Conservation (phyloP, 23 tunicate genomes). For the Diplosoma virens region DNA sequence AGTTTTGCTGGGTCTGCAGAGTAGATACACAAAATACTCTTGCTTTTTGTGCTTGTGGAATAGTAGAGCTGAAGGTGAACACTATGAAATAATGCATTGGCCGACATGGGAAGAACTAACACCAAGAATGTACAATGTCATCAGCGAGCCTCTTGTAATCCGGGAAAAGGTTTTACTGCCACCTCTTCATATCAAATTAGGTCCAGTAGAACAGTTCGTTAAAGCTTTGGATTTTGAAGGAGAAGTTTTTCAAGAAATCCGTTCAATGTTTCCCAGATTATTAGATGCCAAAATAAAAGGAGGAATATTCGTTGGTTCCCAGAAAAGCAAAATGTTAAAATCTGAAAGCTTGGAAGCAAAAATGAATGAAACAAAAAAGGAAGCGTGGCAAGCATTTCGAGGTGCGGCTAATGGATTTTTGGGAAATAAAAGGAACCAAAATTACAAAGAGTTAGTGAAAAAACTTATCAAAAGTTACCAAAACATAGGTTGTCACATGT, state of each 20-base stretch:
- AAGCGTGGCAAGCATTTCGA: slow-evolving; percentile 18
- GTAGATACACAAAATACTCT: slow-evolving; percentile 23
- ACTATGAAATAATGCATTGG: slow-evolving; percentile 11
- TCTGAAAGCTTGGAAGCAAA: neutral
- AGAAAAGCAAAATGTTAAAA: no score
- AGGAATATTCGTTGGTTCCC: neutral
- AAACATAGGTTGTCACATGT: no score
- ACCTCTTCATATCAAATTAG: neutral
- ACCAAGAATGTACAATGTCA: no score
- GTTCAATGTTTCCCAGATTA: slow-evolving; percentile 3
- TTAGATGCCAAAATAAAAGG: slow-evolving; percentile 12
- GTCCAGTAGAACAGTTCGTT: neutral
- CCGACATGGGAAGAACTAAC: slow-evolving; percentile 1
- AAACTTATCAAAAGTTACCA: no score
- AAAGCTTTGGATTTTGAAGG: slow-evolving; percentile 24
- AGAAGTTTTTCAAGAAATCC: slow-evolving; percentile 18
- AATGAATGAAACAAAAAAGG: slow-evolving; percentile 6
- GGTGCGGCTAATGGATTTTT: no score
- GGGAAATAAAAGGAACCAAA: no score
- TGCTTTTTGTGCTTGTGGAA: slow-evolving; percentile 21
- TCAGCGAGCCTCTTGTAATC: slow-evolving; percentile 16
- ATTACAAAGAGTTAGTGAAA: no score
- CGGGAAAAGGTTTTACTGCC: slow-evolving; percentile 17
- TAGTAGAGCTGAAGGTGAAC: neutral
- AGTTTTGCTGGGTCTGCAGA: slow-evolving; percentile 12